These are phyloP conservation scores for Atta colombica DNA, from an alignment of 1,140 invertebrate species.

Conservation along the genomic window DNA sequence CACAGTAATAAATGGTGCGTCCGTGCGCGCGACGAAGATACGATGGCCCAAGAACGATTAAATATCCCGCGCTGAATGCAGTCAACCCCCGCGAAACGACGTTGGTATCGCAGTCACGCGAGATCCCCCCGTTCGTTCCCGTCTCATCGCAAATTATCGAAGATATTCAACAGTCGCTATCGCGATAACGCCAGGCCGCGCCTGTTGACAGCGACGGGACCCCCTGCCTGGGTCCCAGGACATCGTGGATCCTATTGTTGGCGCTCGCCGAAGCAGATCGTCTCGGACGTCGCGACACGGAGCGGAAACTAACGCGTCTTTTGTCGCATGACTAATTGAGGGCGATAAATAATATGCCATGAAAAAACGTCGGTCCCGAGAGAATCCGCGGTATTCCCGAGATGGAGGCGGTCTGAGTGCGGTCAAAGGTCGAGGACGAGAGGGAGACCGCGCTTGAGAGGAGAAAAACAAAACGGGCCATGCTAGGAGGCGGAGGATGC, in stretches of 20 bases:
- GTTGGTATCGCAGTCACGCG: conserved; percentile 27
- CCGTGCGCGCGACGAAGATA: conserved; percentile 35
- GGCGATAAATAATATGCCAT: conserved; percentile 69
- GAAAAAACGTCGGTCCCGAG: conserved; percentile 60
- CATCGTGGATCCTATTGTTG: conserved; percentile 64
- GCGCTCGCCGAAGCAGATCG: conserved; percentile 72
- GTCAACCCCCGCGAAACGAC: conserved; percentile 35
- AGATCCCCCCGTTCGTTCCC: conserved; percentile 2
- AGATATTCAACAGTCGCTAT: conserved; percentile 65
- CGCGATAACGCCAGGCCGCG: conserved; percentile 62
- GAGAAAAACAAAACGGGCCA: conserved; percentile 42
- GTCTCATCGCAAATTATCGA: conserved; percentile 62
- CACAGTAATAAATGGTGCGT: conserved; percentile 39
- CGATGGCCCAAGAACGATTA: conserved; percentile 51
- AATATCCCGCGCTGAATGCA: conserved; percentile 31
- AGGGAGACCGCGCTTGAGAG: conserved; percentile 17
- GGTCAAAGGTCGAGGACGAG: conserved; percentile 73
- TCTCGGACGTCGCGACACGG: conserved; percentile 46
- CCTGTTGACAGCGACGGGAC: conserved; percentile 51
- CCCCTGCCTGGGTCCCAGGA: background rate
- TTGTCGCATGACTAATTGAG: conserved; percentile 78
- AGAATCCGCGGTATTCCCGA: conserved; percentile 46
- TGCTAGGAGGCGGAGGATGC: conserved; percentile 40
- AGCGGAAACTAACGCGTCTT: conserved; percentile 71
- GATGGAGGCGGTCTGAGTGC: conserved; percentile 52